Evolutionary conservation across 2,888 invertebrate species (phyloP), one percentile per base, ranked within the genome.

Genomic region (Melolontha melolontha): DNA sequence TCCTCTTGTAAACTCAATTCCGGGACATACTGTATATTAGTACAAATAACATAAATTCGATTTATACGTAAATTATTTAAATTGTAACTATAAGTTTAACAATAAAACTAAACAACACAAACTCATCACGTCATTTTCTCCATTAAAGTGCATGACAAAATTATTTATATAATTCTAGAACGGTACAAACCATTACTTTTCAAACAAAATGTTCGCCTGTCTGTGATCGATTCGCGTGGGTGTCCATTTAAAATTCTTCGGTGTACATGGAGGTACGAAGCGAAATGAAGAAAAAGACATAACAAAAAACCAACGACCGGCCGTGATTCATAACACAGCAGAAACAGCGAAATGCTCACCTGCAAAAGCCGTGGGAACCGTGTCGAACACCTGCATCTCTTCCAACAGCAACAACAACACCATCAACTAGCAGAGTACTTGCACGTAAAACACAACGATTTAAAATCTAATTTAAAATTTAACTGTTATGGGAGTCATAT

Each of bases 311-410:
- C 41, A 51, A 52, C 52, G 52, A 51, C 40, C 64, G 40, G 64
- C 64, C 68, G 68, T 68, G 68, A 68, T 68, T 68, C 68, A 64
- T 68, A 59, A 59, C 47, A 16, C 29, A 59, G 59, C 59, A 59
- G 44, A 27, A 59, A 59, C 59, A 59, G 59, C 59, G 47, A 59
- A 59, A 59, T 55, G 68, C 68, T 68, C 68, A 68, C 68, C 68
- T 68, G 68, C 63, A 41, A 55, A 64, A 55, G 68, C 65, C 69
- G 69, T 69, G 69, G 69, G 69, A 69, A 69, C 62, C 66, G 50
- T 54, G 66, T 54, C 55, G 69, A 66, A 63, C 69, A 69, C 69
- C 69, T 69, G 69, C 69, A 69, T 52, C 64, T 64, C 64, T 64
- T 64, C 54, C 52, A 59, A 47, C 44, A 59, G 59, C 44, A 59